A percentile compares a stretch with the other conserved stretches of the same genome.
Evolutionary conservation across 2,113 vertebrate species (phyloP).

Genomic region (Sciurus niger): DNA sequence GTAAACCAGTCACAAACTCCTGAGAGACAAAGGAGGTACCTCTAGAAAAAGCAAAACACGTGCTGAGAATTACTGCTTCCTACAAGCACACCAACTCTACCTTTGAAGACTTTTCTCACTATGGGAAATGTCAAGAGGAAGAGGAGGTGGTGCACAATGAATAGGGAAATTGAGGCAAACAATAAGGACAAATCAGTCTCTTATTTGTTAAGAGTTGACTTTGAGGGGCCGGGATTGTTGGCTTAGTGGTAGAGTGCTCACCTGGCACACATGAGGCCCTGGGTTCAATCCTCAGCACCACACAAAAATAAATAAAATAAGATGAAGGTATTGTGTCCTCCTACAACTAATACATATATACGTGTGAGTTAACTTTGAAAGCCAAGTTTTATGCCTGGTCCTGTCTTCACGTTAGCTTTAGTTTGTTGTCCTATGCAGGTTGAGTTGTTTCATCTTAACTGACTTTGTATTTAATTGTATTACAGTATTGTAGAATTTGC

Average conservation of each 20-base stretch:
- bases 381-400: conserved; percentile 87
- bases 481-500: conserved; percentile 89
- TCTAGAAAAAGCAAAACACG: conserved; percentile 98
- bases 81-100: conserved; percentile 99
- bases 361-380: conserved; percentile 77
- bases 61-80: conserved; percentile 97
- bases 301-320: too few species aligned
- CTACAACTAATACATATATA: too few species aligned
- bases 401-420: conserved; percentile 90
- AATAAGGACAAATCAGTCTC: conserved; percentile 92
- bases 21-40: conserved; percentile 99
- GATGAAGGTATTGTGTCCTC: too few species aligned
- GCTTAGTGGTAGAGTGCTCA: too few species aligned
- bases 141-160: conserved; percentile 98
- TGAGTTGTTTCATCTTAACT: conserved; percentile 90
- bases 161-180: conserved; percentile 96
- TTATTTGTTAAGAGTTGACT: conserved; percentile 85
- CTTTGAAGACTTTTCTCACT: conserved; percentile 99
- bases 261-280: too few species aligned
- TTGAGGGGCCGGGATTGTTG: too few species aligned
- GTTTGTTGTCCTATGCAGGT: conserved; percentile 89
- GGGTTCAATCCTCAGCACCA: too few species aligned
- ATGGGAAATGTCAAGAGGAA: conserved; percentile 97
- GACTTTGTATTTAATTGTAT: conserved; percentile 88
- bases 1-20: conserved; percentile 99